Evolutionary conservation across 1,140 invertebrate species (phyloP), one percentile per base, ranked within the genome.

Genomic region (Drosophila ohnishii): DNA sequence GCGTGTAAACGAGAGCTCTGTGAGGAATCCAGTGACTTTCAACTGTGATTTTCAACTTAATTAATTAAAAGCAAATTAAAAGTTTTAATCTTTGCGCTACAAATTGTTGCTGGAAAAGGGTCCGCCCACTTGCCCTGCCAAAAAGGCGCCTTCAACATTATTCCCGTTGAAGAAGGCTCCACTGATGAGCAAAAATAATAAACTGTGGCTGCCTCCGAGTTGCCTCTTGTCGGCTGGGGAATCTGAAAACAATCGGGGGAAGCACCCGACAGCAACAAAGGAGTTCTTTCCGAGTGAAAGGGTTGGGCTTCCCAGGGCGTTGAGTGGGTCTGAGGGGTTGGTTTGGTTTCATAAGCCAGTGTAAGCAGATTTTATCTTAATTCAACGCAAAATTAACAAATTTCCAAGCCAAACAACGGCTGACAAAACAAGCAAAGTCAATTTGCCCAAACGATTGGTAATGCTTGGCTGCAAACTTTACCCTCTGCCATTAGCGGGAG

Each of bases 31-130:
- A 78, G 80, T 88, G 84, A 88, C 84, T 88, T 84, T 76, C 76
- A 80, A 78, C 85, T 76, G 80, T 78, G 80, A 88, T 88, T 88
- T 88, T 84, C 84, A 88, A 88, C 84, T 88, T 88, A 88, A 88
- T 88, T 88, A 88, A 88, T 88, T 88, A 88, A 88, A 88, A 88
- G 84, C 85, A 88, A 88, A 88, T 88, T 88, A 88, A 88, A 88
- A 88, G 80, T 88, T 88, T 88, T 88, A 88, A 88, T 88, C 84
- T 88, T 55, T 78, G 77, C 66, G 58, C 61, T 65, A 82, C 84
- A 84, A 88, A 87, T 77, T 87, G 83, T 87, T 79, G 75, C 67
- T 82, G 60, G 61, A 71, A 79, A 76, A 77, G 58, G 78, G 80
- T 65, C 85, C n/a, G 39, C 16, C 56, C 9, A 25, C 25, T 50